These are phyloP conservation scores for Tetranychus truncatus DNA, from an alignment of 2,888 invertebrate species.

Conservation along the genomic window DNA sequence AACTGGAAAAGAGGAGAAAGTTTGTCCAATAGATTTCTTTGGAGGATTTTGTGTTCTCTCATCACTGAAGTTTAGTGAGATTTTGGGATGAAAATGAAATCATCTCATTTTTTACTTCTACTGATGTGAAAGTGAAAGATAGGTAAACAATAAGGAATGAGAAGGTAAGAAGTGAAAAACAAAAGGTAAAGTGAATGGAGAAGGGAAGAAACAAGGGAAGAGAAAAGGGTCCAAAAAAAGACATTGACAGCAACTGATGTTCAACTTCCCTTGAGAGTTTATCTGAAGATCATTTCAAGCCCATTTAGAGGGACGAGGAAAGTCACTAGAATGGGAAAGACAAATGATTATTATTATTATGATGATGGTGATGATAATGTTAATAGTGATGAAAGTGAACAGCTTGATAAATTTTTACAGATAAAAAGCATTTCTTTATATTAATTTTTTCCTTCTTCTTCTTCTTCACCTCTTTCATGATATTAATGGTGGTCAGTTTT, in stretches of 20 bases:
- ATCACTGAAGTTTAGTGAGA: too few species aligned
- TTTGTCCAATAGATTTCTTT: too few species aligned
- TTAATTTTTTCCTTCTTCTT: neutral
- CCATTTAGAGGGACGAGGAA: neutral
- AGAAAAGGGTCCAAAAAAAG: neutral
- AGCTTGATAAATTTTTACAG: neutral
- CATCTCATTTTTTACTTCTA: too few species aligned
- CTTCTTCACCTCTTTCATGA: neutral
- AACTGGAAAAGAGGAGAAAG: too few species aligned
- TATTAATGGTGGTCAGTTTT: constrained; percentile 21
- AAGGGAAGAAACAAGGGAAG: too few species aligned
- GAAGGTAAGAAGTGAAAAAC: too few species aligned
- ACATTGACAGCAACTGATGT: neutral
- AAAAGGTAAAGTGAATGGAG: too few species aligned
- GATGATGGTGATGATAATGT: neutral
- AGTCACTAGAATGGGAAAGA: neutral
- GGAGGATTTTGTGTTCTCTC: too few species aligned
- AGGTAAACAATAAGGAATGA: too few species aligned
- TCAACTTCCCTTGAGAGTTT: neutral
- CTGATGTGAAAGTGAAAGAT: too few species aligned
- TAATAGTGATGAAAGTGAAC: neutral
- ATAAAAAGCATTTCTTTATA: neutral
- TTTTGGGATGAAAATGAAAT: too few species aligned
- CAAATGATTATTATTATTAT: neutral
- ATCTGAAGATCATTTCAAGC: neutral